These are phyloP conservation scores for Gasteruption jaculator DNA, from an alignment of 2,888 invertebrate species.

Conservation along the genomic window DNA sequence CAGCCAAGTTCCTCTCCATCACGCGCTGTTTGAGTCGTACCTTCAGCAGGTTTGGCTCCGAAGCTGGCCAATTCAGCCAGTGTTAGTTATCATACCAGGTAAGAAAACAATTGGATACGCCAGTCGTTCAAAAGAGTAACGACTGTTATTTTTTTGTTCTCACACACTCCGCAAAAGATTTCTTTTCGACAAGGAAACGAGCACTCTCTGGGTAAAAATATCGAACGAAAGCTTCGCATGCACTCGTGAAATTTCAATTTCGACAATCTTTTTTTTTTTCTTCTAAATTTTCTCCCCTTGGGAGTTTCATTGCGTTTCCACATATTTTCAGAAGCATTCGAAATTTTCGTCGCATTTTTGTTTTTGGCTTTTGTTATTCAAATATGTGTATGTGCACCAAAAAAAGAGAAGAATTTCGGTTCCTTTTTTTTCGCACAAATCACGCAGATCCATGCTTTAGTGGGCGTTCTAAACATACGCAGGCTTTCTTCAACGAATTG, in stretches of 20 bases:
- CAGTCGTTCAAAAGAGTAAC: too few relatives aligned
- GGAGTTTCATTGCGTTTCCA: slow-evolving; percentile 7
- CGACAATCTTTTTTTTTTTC: too few relatives aligned
- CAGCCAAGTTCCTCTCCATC: slow-evolving; percentile 68
- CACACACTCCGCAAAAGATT: too few relatives aligned
- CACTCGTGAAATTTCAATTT: too few relatives aligned
- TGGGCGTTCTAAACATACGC: slow-evolving; percentile 45
- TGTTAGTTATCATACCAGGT: slow-evolving; percentile 45
- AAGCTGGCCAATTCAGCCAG: slow-evolving; percentile 64
- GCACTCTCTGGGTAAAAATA: too few relatives aligned
- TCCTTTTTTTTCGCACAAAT: slow-evolving; percentile 10
- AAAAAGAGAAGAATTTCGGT: slow-evolving; percentile 3
- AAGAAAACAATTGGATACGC: too few relatives aligned
- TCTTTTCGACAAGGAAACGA: too few relatives aligned
- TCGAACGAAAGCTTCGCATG: too few relatives aligned
- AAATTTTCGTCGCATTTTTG: slow-evolving; percentile 2
- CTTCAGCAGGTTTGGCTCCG: slow-evolving; percentile 95
- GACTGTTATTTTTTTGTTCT: slow-evolving; percentile 1
- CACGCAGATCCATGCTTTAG: slow-evolving; percentile 38
- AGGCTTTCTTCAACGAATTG: too few relatives aligned
- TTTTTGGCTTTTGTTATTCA: neutral
- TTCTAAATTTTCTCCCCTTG: too few relatives aligned
- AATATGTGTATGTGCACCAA: neutral
- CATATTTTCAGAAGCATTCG: neutral
- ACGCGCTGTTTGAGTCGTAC: slow-evolving; percentile 91